Conservation (phyloP, 2,888 invertebrate species). For the Trissolcus brochymenae region DNA sequence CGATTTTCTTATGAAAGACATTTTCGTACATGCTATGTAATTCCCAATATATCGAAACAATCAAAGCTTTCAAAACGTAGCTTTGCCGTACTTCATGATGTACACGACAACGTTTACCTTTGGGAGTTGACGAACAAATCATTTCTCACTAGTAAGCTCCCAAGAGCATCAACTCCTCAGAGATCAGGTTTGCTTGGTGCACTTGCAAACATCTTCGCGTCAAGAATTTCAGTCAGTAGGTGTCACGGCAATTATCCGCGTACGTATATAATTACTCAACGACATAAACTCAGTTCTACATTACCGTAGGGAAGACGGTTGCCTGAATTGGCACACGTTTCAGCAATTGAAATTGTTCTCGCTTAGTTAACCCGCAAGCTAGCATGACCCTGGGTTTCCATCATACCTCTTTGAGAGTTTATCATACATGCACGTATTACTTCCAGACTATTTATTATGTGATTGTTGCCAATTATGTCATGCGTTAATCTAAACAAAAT, state of each 20-base stretch:
- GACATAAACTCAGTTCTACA: conserved; percentile 58
- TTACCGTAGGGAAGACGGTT: conserved; percentile 40
- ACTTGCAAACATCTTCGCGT: conserved; percentile 29
- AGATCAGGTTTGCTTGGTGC: conserved; percentile 34
- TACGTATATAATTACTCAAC: conserved; percentile 64
- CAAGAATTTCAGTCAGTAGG: conserved; percentile 45
- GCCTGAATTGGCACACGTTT: conserved; percentile 48
- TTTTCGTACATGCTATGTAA: no score
- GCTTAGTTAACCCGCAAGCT: conserved; percentile 57
- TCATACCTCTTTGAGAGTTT: conserved; percentile 32
- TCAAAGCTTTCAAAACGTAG: background rate
- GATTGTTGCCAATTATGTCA: no score
- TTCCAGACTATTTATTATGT: no score
- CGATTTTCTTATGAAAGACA: no score
- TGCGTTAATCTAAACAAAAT: no score
- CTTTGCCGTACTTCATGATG: conserved; percentile 19
- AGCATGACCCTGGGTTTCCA: conserved; percentile 47
- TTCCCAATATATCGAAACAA: background rate
- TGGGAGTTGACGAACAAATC: conserved; percentile 36
- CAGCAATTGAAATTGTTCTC: conserved; percentile 58
- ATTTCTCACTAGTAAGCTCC: conserved; percentile 30
- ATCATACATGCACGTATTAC: conserved; percentile 6
- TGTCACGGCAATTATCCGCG: conserved; percentile 65
- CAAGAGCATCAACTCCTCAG: conserved; percentile 32
- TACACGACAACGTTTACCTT: conserved; percentile 19